A percentile compares a stretch with the other conserved stretches of the same genome.
phyloP scores from a whole-genome alignment of 2,113 vertebrate species.

The Ceuthmochares aereus region DNA sequence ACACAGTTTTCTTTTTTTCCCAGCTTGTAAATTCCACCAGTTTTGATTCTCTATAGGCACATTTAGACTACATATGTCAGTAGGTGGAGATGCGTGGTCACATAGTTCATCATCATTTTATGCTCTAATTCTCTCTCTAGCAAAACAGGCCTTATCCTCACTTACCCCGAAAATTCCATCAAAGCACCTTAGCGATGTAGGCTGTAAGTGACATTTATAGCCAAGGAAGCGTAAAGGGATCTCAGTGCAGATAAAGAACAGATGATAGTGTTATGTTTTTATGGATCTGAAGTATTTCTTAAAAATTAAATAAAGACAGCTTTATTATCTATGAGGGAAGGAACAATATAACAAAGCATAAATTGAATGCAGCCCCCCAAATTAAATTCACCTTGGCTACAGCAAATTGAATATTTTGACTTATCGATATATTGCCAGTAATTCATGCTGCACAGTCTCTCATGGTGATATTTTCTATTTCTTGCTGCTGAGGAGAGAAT shows the following conservation, averaged over 20 bases:
- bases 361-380: neutral
- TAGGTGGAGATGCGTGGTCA: neutral
- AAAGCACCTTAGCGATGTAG: neutral
- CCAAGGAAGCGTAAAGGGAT: neutral
- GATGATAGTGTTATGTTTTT: neutral
- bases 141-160: neutral
- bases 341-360: neutral
- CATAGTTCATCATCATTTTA: neutral
- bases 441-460: constrained; percentile 5
- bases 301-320: constrained; percentile 25
- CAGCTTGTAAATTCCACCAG: neutral
- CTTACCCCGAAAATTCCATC: neutral
- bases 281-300: constrained; percentile 21
- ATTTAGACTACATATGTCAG: neutral
- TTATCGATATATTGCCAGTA: neutral
- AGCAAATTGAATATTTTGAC: constrained; percentile 15
- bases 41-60: neutral
- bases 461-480: constrained; percentile 7
- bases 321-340: neutral
- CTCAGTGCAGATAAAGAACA: constrained; percentile 24
- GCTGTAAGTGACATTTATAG: neutral
- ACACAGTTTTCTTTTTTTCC: neutral
- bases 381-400: neutral
- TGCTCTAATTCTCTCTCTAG: neutral
- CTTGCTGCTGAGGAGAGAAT: neutral